These are phyloP conservation scores for Sprattus sprattus DNA, from an alignment of 2,113 vertebrate genomes.

Conservation along the genomic window DNA sequence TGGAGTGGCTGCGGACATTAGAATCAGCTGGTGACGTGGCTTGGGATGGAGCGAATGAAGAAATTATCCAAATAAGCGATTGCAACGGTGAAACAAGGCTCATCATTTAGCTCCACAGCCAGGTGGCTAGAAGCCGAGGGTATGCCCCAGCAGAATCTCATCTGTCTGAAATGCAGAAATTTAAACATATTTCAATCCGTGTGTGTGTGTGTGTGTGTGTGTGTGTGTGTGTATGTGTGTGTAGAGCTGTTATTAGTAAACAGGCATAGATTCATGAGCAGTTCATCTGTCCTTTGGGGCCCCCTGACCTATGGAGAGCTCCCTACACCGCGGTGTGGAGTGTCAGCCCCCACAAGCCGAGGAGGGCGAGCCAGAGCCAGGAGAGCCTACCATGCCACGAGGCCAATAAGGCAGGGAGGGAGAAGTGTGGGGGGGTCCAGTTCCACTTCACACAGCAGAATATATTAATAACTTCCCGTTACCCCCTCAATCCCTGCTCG, in stretches of 20 bases:
- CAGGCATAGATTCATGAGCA: background rate
- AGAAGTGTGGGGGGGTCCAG: slow-evolving; percentile 55
- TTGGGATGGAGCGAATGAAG: background rate
- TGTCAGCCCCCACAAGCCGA: background rate
- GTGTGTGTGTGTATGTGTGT: background rate
- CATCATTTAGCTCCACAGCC: background rate
- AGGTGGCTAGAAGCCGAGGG: background rate
- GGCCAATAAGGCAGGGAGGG: slow-evolving; percentile 33
- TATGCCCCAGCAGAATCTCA: background rate
- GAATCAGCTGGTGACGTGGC: background rate
- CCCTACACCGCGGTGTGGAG: background rate
- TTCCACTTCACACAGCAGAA: slow-evolving; percentile 73
- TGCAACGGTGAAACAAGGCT: background rate
- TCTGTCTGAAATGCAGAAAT: background rate
- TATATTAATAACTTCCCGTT: slow-evolving; percentile 70
- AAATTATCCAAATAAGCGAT: background rate
- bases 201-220: background rate
- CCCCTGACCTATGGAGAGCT: slow-evolving; percentile 22
- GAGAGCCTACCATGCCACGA: slow-evolving; percentile 28
- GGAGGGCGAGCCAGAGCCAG: background rate
- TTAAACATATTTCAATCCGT: background rate
- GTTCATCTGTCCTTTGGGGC: background rate
- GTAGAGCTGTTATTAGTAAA: background rate
- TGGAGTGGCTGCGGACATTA: background rate
- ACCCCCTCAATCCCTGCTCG: background rate